phyloP scores from a whole-genome alignment of 1,140 invertebrate genomes.

The Oryctes rhinoceros region DNA sequence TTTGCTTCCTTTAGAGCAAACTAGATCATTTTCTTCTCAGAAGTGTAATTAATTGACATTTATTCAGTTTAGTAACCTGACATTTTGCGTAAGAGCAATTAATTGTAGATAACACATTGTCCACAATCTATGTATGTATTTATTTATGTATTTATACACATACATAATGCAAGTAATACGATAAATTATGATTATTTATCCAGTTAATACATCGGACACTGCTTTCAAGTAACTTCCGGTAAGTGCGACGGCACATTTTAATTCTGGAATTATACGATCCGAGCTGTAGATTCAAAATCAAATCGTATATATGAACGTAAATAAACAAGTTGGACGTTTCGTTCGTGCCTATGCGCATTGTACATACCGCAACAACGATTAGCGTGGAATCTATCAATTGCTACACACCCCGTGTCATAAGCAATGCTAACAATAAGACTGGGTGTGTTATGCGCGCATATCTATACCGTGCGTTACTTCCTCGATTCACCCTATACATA shows the following conservation, averaged over 20 bases:
- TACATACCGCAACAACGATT: neutral
- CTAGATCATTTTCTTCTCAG: neutral
- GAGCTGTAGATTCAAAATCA: neutral
- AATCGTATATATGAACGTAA: constrained; percentile 2
- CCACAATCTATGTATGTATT: neutral
- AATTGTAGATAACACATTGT: neutral
- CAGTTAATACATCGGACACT: too few species aligned
- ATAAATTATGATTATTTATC: neutral
- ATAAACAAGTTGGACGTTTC: neutral
- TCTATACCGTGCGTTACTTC: constrained; percentile 15
- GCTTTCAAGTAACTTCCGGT: neutral
- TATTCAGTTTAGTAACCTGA: too few species aligned
- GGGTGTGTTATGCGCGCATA: constrained; percentile 6
- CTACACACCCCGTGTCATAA: constrained; percentile 9
- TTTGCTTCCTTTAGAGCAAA: neutral
- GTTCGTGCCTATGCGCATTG: neutral
- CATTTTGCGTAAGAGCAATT: too few species aligned
- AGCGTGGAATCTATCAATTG: neutral
- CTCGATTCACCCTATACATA: constrained; percentile 2
- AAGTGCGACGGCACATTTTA: neutral
- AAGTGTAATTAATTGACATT: too few species aligned
- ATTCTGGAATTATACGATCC: neutral
- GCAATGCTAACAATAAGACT: constrained; percentile 1
- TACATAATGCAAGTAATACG: neutral
- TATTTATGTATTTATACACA: neutral